Evolutionary conservation across 2,797 vertebrate genomes (phyloP).

Genomic region (Vultur gryphus): DNA sequence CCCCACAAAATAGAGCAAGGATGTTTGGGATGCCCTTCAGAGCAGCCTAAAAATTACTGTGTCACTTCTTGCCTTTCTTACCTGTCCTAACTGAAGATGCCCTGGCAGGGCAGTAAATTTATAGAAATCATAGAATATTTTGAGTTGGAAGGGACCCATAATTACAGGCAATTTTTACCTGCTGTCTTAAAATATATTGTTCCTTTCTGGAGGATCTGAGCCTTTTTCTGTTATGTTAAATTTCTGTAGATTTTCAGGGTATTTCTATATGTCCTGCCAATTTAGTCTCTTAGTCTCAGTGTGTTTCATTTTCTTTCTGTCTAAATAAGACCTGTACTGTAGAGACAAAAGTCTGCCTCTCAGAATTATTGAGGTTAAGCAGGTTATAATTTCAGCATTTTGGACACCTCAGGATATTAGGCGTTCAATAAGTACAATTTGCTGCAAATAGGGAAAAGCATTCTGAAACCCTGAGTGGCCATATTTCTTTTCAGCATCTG

Average conservation of each 20-base stretch:
- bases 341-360: background rate
- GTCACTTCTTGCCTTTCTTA: background rate
- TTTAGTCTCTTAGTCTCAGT: background rate
- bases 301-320: background rate
- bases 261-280: background rate
- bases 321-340: background rate
- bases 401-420: background rate
- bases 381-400: conserved; percentile 18
- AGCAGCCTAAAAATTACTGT: background rate
- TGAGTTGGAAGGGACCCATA: background rate
- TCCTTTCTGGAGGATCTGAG: background rate
- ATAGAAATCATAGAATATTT: background rate
- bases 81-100: background rate
- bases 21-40: background rate
- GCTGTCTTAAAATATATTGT: background rate
- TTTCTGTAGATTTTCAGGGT: background rate
- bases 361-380: background rate
- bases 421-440: background rate
- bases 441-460: background rate
- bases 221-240: background rate
- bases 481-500: background rate
- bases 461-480: background rate
- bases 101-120: background rate
- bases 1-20: background rate
- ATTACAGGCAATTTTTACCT: background rate